Evolutionary conservation across 2,113 vertebrate genomes (phyloP).

Genomic region (Ceuthmochares aereus): DNA sequence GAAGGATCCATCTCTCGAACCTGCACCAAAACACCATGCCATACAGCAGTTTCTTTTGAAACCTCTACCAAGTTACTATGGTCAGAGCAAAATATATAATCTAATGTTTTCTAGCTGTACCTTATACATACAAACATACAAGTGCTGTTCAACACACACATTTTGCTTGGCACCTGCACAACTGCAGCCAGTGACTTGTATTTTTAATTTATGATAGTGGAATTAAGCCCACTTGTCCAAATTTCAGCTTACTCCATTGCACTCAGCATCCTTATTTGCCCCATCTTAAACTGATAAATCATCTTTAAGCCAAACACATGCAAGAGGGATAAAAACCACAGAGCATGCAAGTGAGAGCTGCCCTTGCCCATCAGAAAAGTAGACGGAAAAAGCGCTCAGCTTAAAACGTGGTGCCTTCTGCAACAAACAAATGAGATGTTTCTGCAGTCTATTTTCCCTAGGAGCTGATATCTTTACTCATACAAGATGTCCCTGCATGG

Average conservation of each 20-base stretch:
- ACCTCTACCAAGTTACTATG: neutral
- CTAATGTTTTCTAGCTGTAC: neutral
- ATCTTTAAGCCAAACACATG: neutral
- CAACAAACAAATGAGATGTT: neutral
- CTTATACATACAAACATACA: neutral
- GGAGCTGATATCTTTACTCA: neutral
- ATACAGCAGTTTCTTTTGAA: neutral
- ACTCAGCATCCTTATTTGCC: neutral
- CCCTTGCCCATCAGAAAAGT: neutral
- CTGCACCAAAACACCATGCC: neutral
- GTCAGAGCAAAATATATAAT: neutral
- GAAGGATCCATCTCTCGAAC: neutral
- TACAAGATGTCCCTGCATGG: neutral
- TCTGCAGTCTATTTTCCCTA: neutral
- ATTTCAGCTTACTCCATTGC: neutral
- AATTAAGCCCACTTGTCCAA: neutral
- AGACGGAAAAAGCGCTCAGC: neutral
- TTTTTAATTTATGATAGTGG: neutral
- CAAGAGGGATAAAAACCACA: neutral
- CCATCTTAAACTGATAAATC: neutral
- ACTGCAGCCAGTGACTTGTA: neutral
- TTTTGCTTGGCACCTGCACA: neutral
- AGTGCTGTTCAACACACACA: neutral
- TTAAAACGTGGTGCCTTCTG: neutral
- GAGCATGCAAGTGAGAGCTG: neutral